Evolutionary conservation across 2,888 invertebrate genomes (phyloP), one percentile per base, ranked within the genome.

Genomic region (Monopis laevigella): DNA sequence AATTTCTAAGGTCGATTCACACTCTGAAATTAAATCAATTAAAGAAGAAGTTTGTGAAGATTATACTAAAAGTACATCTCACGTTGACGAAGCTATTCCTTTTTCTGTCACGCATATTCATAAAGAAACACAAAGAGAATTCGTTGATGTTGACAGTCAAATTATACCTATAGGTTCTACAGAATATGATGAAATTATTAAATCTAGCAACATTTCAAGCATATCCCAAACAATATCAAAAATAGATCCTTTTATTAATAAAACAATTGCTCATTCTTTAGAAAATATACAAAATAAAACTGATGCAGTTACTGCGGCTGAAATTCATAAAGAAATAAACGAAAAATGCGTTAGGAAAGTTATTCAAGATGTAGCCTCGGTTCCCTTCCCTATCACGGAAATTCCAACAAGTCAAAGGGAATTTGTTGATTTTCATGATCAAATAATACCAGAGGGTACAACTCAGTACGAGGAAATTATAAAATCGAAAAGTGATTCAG

Each of bases 401-500:
- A 55, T 62, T 46, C 82, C 81, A 43, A 50, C 59, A 1, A 84
- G 84, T 38, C 77, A 84, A 54, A 80, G 82, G 50, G 66, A 77
- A 45, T 67, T 80, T 48, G 68, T 83, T 39, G 84, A 85, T 32
- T 49, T 81, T 16, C 75, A 80, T 45, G 59, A 56, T 39, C 69
- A 81, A 44, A 80, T 82, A 18, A 81, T 82, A 49, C 66, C 72
- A 12, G 47, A 63, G 27, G 82, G 71, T 2, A 64, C 78, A 10
- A 57, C 61, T 46, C 78, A 80, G 47, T 81, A 81, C 47, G 80
- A 82, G 55, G 81, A 82, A 58, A 75, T 82, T 32, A 52, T 72
- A 49, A 80, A 78, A 56, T 77, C 78, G 1, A 80, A 81, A 47
- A 78, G 75, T 51, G 81, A 80, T 51, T 80, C 82, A 2, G 73